Base-by-base conservation (phyloP, 2,888 invertebrate species). In the Brachylomia viminalis region DNA sequence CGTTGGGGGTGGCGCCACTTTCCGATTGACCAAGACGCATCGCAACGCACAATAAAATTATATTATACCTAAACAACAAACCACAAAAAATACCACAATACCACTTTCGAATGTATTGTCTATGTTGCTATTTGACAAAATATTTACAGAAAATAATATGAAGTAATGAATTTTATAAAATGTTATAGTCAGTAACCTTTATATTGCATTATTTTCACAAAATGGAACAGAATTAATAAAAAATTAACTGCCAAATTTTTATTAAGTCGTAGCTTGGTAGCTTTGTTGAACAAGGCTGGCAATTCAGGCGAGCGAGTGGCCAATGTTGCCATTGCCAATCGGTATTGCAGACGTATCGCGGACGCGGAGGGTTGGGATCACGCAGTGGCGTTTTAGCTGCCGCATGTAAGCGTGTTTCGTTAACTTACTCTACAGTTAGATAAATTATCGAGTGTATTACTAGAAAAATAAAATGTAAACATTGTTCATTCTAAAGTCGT, bases 381-480 rank as follows among this genome's bases (percentile, higher is more conserved):
- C 73, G 75, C 64, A 79, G 80, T 72, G 56, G 69, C 64, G 83
- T 70, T 33, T 69, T 68, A 30, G 58, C 27, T 78, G 61, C 61
- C 71, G 64, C 38, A 62, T 70, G 38, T 11, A 61, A 68, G 70
- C 67, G 79, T 78, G 65, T 72, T 61, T 45, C 70, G 74, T 42
- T 70, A 75, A 75, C 66, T 67, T 79, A 68, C 42, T 76, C 56
- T 70, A 70, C 69, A 72, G 47, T 64, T 64, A 77, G 77, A 75
- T 75, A 82, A 72, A 76, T 76, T 79, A 64, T 59, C 69, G 80
- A 70, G 73, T 79, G 58, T 49, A 78, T 62, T 74, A 27, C 33
- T 65, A 73, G 65, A 71, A 52, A 74, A 65, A 79, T 80, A 88
- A 88, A 88, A 88, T 87, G 88, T 79, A 77, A 80, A 78, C 78